Conservation (phyloP, 2,797 vertebrate species). For the Pitangus sulphuratus region DNA sequence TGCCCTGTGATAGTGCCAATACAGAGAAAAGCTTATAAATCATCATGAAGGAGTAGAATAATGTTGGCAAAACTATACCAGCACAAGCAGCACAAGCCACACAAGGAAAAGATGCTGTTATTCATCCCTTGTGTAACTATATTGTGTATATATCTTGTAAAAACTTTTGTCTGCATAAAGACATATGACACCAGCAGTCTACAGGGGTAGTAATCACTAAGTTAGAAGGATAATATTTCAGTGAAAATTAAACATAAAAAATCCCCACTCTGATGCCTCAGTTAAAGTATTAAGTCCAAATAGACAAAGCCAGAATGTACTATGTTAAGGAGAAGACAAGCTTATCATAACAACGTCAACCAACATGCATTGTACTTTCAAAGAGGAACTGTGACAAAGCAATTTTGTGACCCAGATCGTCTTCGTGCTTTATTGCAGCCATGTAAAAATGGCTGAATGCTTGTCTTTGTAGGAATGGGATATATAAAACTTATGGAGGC, state of each 20-base stretch:
- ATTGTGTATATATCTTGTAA: not conserved
- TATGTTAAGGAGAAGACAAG: not conserved
- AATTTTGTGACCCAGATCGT: not conserved
- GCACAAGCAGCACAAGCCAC: not conserved
- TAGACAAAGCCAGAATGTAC: not conserved
- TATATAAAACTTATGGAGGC: not conserved
- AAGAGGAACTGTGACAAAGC: not conserved
- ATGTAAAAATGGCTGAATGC: not conserved
- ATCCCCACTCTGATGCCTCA: not conserved
- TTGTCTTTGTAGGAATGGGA: not conserved
- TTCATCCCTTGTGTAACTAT: not conserved
- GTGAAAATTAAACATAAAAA: not conserved
- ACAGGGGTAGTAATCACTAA: not conserved
- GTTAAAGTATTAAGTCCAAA: not conserved
- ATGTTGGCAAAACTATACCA: not conserved
- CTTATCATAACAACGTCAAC: not conserved
- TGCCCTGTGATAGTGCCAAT: not conserved
- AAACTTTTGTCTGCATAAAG: not conserved
- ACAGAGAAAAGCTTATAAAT: not conserved
- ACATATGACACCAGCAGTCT: not conserved
- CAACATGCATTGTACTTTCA: not conserved
- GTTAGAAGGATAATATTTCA: not conserved
- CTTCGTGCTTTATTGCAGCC: not conserved
- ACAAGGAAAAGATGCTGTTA: not conserved
- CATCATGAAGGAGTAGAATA: not conserved